phyloP scores from a whole-genome alignment of 2,113 vertebrate genomes.

The Ascaphus truei region DNA sequence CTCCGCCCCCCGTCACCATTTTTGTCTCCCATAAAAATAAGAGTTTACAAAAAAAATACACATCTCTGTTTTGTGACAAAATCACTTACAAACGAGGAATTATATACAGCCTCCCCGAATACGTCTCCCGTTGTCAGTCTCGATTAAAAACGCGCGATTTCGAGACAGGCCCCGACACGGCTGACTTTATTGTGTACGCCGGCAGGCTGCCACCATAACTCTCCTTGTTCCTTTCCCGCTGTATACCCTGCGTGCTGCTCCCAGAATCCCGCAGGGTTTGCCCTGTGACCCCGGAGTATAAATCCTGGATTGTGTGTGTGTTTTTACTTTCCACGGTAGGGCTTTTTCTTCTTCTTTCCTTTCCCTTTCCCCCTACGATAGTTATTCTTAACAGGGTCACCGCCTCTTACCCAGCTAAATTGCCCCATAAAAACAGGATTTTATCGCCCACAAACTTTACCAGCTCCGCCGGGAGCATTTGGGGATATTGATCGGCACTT shows the following conservation, averaged over 20 bases:
- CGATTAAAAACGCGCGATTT: slow-evolving; percentile 12
- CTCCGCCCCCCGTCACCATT: too few relatives aligned
- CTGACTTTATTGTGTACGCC: not conserved
- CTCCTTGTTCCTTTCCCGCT: slow-evolving; percentile 31
- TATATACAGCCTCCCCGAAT: too few relatives aligned
- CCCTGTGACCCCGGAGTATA: slow-evolving; percentile 34
- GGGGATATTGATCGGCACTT: slow-evolving; percentile 33
- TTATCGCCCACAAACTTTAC: slow-evolving; percentile 33
- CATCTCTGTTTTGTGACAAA: too few relatives aligned
- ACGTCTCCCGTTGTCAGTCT: too few relatives aligned
- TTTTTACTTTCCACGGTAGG: slow-evolving; percentile 32
- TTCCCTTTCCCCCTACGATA: slow-evolving; percentile 23
- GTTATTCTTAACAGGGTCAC: slow-evolving; percentile 38
- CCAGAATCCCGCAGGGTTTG: slow-evolving; percentile 34
- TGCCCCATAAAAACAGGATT: slow-evolving; percentile 35
- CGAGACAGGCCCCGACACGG: slow-evolving; percentile 15
- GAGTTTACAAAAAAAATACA: too few relatives aligned
- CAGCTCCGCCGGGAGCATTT: slow-evolving; percentile 34
- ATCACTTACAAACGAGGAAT: too few relatives aligned
- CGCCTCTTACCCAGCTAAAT: slow-evolving; percentile 35
- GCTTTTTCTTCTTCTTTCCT: slow-evolving; percentile 12
- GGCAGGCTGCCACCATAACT: slow-evolving; percentile 30
- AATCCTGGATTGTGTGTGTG: slow-evolving; percentile 33
- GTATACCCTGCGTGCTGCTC: slow-evolving; percentile 29
- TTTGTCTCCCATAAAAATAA: too few relatives aligned